phyloP scores from a whole-genome alignment of 2,888 invertebrate genomes.

The Amphimallon solstitiale region DNA sequence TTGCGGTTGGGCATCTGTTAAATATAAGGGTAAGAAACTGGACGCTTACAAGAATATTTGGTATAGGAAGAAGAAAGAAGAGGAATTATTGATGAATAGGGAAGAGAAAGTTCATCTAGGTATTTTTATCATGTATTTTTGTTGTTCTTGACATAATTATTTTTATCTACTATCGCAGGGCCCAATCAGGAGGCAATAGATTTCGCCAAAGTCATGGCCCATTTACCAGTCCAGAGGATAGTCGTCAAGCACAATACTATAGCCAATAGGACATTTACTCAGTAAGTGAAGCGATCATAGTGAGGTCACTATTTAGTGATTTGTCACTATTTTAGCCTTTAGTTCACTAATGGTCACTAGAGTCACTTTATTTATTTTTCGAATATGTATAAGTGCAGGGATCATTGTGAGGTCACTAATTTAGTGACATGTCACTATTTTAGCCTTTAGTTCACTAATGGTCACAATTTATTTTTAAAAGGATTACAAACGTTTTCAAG shows the following conservation, averaged over 20 bases:
- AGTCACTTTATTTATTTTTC: too few species aligned
- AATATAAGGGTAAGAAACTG: conserved; percentile 86
- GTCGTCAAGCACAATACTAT: conserved; percentile 82
- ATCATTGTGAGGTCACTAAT: too few species aligned
- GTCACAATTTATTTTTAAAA: too few species aligned
- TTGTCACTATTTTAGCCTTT: too few species aligned
- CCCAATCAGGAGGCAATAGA: conserved; percentile 12
- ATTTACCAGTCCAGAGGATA: conserved; percentile 67
- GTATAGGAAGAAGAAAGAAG: conserved; percentile 72
- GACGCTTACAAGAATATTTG: conserved; percentile 90
- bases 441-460: too few species aligned
- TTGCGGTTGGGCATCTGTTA: conserved; percentile 93
- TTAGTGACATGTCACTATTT: too few species aligned
- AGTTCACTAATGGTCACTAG: too few species aligned
- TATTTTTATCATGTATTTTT: neutral
- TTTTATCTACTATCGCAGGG: conserved; percentile 9
- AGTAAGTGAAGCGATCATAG: too few species aligned
- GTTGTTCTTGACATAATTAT: neutral
- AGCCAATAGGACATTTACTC: conserved; percentile 78
- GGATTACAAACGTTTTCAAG: too few species aligned
- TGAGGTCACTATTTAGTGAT: too few species aligned
- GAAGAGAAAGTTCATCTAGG: conserved; percentile 47
- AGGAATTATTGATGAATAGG: conserved; percentile 55
- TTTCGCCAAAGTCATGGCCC: conserved; percentile 26
- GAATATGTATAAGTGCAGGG: too few species aligned